These are phyloP conservation scores for Cyprinodon variegatus DNA, from an alignment of 2,113 vertebrate genomes.

Conservation along the genomic window DNA sequence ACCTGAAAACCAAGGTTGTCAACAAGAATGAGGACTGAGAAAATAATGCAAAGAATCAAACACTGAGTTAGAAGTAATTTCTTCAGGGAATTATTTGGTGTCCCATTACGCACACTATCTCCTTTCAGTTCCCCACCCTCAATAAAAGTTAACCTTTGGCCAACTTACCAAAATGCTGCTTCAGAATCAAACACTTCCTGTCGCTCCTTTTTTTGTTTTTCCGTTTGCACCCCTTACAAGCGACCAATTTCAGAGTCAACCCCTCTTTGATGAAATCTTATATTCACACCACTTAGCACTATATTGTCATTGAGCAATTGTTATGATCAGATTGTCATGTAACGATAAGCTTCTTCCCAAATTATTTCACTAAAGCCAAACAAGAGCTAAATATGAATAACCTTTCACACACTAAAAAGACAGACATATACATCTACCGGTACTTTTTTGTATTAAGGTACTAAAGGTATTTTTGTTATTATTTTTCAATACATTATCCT, in stretches of 20 bases:
- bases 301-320: no score
- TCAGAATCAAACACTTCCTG: conserved; percentile 2
- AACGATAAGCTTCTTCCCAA: no score
- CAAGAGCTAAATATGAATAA: no score
- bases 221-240: neutral
- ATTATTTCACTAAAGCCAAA: no score
- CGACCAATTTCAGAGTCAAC: neutral
- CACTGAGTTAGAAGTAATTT: neutral
- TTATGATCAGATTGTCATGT: no score
- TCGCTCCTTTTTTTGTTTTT: conserved; percentile 15
- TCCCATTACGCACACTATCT: conserved; percentile 10
- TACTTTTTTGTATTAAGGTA: no score
- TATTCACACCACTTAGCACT: neutral
- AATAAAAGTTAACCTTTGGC: conserved; percentile 16
- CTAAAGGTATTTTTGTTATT: no score
- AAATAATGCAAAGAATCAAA: conserved; percentile 5
- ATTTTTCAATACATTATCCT: no score
- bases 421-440: no score
- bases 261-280: neutral
- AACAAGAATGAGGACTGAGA: neutral
- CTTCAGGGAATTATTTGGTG: neutral
- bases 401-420: no score
- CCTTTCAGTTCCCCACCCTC: neutral
- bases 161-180: neutral
- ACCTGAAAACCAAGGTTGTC: conserved; percentile 4